These are phyloP conservation scores for Sternotherus odoratus DNA, from an alignment of 2,797 vertebrate species.

Conservation along the genomic window DNA sequence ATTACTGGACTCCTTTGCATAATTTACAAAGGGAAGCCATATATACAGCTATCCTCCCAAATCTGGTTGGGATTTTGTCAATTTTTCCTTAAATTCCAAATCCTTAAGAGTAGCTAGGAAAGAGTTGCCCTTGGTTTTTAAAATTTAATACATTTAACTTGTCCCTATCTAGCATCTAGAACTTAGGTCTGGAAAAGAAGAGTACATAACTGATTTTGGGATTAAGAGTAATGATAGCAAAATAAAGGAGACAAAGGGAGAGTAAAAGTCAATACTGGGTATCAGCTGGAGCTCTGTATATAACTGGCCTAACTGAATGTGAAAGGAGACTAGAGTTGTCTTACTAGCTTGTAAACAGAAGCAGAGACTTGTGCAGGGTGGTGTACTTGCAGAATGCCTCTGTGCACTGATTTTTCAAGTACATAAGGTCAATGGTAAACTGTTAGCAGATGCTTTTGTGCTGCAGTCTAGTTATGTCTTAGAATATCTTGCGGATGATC, in stretches of 20 bases:
- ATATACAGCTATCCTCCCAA: not conserved
- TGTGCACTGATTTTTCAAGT: not conserved
- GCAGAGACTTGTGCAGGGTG: not conserved
- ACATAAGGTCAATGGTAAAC: not conserved
- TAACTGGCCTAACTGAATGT: constrained; percentile 1
- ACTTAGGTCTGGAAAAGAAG: not conserved
- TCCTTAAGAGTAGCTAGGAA: not conserved
- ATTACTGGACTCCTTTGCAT: not conserved
- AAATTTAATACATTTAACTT: not conserved
- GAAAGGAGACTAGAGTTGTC: not conserved
- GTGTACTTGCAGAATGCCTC: not conserved
- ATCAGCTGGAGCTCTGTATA: not conserved
- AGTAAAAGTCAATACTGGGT: not conserved
- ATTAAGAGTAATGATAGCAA: not conserved
- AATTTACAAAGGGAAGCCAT: not conserved
- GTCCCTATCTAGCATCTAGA: not conserved
- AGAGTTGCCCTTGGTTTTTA: not conserved
- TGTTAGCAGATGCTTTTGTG: not conserved
- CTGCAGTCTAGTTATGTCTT: not conserved
- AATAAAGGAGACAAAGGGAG: not conserved
- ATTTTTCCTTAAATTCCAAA: not conserved
- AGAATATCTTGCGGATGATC: not conserved
- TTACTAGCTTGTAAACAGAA: not conserved
- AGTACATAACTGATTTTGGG: not conserved
- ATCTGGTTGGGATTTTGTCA: not conserved